Conservation (phyloP, 2,797 vertebrate genomes). For the Chloroceryle amazona region DNA sequence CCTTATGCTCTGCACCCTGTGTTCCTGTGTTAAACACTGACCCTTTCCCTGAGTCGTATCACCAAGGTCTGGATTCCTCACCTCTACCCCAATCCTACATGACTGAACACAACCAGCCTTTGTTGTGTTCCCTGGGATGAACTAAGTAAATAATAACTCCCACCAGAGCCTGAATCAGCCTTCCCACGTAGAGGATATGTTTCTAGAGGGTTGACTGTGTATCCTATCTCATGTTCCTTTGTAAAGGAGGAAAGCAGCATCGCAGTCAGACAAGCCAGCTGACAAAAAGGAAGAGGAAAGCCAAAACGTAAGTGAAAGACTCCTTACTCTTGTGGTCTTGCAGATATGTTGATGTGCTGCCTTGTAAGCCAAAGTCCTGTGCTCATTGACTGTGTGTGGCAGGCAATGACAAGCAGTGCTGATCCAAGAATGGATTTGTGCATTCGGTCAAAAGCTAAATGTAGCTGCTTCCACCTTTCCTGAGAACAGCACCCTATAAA, state of each 20-base stretch:
- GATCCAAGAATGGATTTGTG: neutral
- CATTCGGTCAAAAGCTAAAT: neutral
- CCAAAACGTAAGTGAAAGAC: conserved; percentile 89
- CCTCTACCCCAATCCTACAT: neutral
- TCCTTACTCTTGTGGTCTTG: neutral
- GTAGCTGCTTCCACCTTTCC: neutral
- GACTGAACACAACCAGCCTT: neutral
- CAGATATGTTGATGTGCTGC: neutral
- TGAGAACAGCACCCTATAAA: neutral
- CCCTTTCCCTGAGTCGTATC: neutral
- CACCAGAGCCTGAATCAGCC: neutral
- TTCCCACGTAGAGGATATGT: neutral
- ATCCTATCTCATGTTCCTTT: conserved; percentile 28
- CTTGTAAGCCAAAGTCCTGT: neutral
- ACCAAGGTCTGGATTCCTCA: neutral
- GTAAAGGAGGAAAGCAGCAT: conserved; percentile 95
- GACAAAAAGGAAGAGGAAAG: conserved; percentile 94
- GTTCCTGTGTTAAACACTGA: neutral
- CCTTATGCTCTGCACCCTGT: neutral
- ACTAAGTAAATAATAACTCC: neutral
- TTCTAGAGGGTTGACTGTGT: conserved; percentile 26
- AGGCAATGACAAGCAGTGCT: neutral
- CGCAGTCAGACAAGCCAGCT: conserved; percentile 92
- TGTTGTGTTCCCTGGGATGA: neutral
- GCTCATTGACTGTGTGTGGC: neutral